Evolutionary conservation across 2,113 vertebrate genomes (phyloP), one percentile per base, ranked within the genome.

Genomic region (Malurus alboscapulatus): DNA sequence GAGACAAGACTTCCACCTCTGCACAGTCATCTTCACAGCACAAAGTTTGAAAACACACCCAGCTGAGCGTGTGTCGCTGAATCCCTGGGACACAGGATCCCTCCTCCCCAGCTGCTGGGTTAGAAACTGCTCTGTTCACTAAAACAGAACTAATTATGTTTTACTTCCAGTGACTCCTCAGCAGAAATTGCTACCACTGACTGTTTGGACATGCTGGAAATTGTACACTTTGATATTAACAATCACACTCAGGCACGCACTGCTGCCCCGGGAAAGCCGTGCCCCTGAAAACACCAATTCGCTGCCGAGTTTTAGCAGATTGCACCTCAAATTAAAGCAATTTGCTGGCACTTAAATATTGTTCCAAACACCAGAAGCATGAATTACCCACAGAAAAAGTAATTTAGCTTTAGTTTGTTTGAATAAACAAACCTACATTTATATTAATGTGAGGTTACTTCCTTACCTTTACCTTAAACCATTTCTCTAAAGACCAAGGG

Each of bases 301-400:
- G 0, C 87, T 58, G 82, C 9, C 2, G 48, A 54, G 10, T 74
- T 81, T 55, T 5, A 77, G 65, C 68, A 90, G 88, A 73, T 12
- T 74, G 63, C 44, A 54, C 92, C 93, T 92, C 79, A 74, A 83
- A 90, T 93, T 88, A 93, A 94, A 93, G 90, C 85, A 62, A 86
- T 94, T 93, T 90, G 50, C 75, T 77, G 27, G 38, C 88, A 83
- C 72, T 94, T 90, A 86, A 92, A 91, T 78, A 92, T 74, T 84
- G 83, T 86, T 91, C 73, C 61, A 54, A 93, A 88, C 61, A 66
- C 76, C 10, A 14, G 87, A 69, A 95, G 89, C 76, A 81, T 7
- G 55, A 92, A 87, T 84, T 88, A 93, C 84, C 65, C 14, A 55
- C 55, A 93, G 80, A 88, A 96, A 69, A 75, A 90, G 54, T 50